A percentile compares a stretch with the other conserved stretches of the same genome.
Conservation (phyloP, 2,797 vertebrate species). For the Manis crassicaudata region DNA sequence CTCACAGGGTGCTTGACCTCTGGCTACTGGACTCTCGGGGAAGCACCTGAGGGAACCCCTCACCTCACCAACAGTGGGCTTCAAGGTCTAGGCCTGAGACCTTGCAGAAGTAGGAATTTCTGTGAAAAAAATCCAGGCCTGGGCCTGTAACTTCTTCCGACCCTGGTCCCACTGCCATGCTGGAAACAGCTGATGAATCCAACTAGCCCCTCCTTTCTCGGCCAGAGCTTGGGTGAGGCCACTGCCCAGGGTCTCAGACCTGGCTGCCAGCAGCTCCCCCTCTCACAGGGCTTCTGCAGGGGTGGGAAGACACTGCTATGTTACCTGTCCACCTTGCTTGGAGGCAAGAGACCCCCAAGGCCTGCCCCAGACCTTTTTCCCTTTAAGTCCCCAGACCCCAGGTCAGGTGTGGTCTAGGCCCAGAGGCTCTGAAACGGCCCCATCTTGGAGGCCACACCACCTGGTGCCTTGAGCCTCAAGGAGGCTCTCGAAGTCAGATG, state of each 20-base stretch:
- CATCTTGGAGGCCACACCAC: background rate
- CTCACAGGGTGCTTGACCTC: background rate
- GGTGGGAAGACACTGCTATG: background rate
- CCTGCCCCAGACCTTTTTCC: background rate
- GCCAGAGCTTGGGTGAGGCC: background rate
- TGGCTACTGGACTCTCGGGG: too few species aligned
- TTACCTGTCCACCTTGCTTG: background rate
- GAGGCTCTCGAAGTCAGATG: background rate
- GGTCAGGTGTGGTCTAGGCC: background rate
- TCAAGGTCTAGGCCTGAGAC: background rate
- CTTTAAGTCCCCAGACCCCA: background rate
- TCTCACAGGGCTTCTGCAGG: background rate
- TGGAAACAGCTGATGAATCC: background rate
- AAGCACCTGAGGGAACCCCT: background rate
- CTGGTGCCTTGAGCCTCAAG: background rate
- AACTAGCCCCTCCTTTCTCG: background rate
- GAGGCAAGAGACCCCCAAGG: background rate
- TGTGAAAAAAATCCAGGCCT: background rate
- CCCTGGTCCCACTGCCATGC: background rate
- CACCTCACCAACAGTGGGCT: background rate
- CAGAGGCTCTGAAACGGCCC: background rate
- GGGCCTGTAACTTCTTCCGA: background rate
- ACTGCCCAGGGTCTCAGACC: background rate
- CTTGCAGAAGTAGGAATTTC: background rate
- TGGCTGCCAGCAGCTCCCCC: background rate